Evolutionary conservation across 1,140 invertebrate species (phyloP), one percentile per base, ranked within the genome.

Genomic region (Pseudomyrmex sp.): DNA sequence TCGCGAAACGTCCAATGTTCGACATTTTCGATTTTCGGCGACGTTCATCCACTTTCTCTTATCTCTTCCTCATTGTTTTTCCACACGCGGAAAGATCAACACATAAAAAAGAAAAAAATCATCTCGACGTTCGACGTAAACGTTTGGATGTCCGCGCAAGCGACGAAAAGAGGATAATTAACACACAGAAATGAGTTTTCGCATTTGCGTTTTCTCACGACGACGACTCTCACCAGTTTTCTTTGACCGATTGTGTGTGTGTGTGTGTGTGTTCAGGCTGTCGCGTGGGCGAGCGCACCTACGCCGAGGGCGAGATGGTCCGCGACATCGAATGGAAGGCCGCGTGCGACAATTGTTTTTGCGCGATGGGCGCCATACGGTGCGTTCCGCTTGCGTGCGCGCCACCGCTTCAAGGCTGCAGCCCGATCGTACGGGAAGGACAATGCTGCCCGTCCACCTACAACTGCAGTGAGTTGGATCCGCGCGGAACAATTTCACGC

Each of bases 401-500:
- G 4, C 96, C 96, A 13, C 95, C 96, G 0, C 94, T 98, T 72
- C 95, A 96, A 84, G 97, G 97, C 56, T 98, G 97, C 91, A 95
- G 94, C 72, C 97, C 97, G 1, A 96, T 98, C 46, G 95, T 97
- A 44, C 96, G 96, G 56, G 94, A 95, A 73, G 97, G 97, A 26
- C 96, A 98, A 90, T 98, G 97, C 92, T 98, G 97, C 92, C 97
- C 97, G 23, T 96, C 96, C 58, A 97, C 97, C 88, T 98, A 98
- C 90, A 96, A 97, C 86, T 98, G 97, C 89, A 96, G 96, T 95
- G 95, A 95, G 95, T 96, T 88, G 5, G 1, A 35, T 0, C 5
- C 35, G 35, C 35, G 35, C 35, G 35, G 35, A 35, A 35, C 35
- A 35, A 35, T 35, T 35, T 35, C 54, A 48, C 76, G 44, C 50